Base-by-base conservation (phyloP, 2,797 vertebrate genomes). In the Yasuhikotakia modesta region DNA sequence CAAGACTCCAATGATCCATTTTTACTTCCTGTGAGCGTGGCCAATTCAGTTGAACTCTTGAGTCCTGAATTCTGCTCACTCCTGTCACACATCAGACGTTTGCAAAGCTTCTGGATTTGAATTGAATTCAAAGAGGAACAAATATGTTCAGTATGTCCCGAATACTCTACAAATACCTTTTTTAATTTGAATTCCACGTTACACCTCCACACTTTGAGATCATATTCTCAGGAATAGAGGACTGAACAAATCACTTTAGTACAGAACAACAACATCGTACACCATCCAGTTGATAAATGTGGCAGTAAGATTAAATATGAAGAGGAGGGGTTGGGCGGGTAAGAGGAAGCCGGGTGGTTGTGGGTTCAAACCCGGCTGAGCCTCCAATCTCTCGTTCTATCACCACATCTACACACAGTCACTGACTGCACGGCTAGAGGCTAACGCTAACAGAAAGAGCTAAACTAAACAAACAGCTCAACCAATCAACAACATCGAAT, bases 401-500 rank as follows among this genome's bases (percentile, higher is more conserved):
- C 72, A 82, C 71, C 81, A 80, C 85, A 83, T 67, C 78, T 75
- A 82, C 66, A 84, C 82, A 84, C 82, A 64, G 82, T 84, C 79
- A 81, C 81, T 73, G 82, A 86, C 83, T 79, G 82, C 73, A 84
- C 81, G 72, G 72, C 78, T 75, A 85, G 46, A 32, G 67, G 22
- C 79, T 83, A 81, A 84, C 35, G 55, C 83, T 76, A 78, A 86
- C 77, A 67, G 77, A 85, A 84, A 79, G 64, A 43, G 74, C 70
- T 78, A 78, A 78, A 68, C 70, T 75, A 79, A 70, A 69, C 64
- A 78, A 82, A 76, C 19, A 79, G 69, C 65, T 19, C 5, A 58
- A 78, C 84, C 80, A 76, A 84, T 84, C 65, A 19, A 92, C 86
- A 78, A 91, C 87, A 92, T 81, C 81, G 61, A 92, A 82, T 90